These are phyloP conservation scores for Pseudoips prasinana DNA, from an alignment of 2,888 invertebrate genomes.

Conservation along the genomic window DNA sequence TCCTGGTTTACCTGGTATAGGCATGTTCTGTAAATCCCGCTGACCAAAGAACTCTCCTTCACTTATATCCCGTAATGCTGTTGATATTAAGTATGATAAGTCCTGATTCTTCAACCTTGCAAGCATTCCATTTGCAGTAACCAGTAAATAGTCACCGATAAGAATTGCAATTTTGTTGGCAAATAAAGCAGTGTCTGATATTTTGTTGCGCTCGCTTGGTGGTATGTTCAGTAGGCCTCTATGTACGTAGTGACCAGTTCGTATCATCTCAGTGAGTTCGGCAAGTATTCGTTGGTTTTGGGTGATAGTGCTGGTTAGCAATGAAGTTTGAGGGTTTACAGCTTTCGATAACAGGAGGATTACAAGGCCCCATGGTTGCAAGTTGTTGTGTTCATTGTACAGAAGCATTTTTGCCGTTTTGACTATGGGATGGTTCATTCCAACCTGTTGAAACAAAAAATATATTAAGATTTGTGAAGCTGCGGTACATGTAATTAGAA, in stretches of 20 bases:
- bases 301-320: conserved; percentile 81
- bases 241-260: conserved; percentile 92
- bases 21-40: conserved; percentile 88
- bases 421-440: conserved; percentile 92
- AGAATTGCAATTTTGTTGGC: conserved; percentile 94
- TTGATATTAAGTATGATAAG: conserved; percentile 90
- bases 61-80: conserved; percentile 89
- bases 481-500: no score
- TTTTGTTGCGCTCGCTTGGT: conserved; percentile 71
- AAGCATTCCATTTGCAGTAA: conserved; percentile 90
- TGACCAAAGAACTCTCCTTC: conserved; percentile 91
- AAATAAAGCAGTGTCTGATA: conserved; percentile 87
- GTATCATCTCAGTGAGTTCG: conserved; percentile 93
- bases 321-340: conserved; percentile 77
- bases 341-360: conserved; percentile 92
- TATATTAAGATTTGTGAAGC: no score
- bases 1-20: conserved; percentile 84
- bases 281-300: conserved; percentile 74
- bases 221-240: conserved; percentile 79
- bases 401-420: conserved; percentile 92
- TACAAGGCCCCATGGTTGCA: conserved; percentile 93
- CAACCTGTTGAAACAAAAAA: conserved; percentile 72
- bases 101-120: conserved; percentile 87
- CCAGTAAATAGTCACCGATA: conserved; percentile 92
- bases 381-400: conserved; percentile 90